A percentile compares a stretch with the other conserved stretches of the same genome.
These are phyloP conservation scores for Phoeniculus purpureus DNA, from an alignment of 2,797 vertebrate genomes.

Conservation along the genomic window DNA sequence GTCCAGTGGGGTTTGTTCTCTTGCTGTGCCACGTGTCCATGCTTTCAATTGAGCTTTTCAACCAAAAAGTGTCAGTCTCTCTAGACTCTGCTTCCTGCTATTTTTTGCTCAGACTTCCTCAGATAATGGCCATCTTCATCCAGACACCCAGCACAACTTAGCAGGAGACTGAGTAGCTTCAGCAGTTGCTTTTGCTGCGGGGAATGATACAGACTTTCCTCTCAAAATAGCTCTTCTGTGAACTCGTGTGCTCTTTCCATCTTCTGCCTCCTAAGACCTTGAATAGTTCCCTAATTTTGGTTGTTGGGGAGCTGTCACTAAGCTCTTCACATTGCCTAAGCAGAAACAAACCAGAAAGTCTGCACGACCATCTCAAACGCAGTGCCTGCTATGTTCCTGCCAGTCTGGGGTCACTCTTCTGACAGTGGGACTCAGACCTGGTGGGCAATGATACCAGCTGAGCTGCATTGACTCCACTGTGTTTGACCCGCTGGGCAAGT, in stretches of 20 bases:
- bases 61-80: not conserved
- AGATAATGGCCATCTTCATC: not conserved
- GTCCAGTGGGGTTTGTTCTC: not conserved
- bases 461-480: not conserved
- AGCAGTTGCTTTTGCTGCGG: not conserved
- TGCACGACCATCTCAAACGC: not conserved
- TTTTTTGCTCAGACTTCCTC: slow-evolving; percentile 27
- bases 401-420: not conserved
- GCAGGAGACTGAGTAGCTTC: not conserved
- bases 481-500: not conserved
- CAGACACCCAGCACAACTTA: slow-evolving; percentile 2
- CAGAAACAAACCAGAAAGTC: not conserved
- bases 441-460: accelerated
- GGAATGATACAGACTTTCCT: not conserved
- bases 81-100: not conserved
- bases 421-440: accelerated
- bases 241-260: not conserved
- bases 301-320: not conserved
- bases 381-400: not conserved
- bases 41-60: slow-evolving; percentile 7
- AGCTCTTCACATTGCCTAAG: not conserved
- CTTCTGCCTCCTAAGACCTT: not conserved
- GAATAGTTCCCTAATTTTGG: not conserved
- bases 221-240: slow-evolving; percentile 18
- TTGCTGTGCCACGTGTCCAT: not conserved